Evolutionary conservation across 37 sponge, comb jelly and placozoan species (phyloP), one percentile per base, ranked within the genome.

Genomic region (Dysidea cf. avara): DNA sequence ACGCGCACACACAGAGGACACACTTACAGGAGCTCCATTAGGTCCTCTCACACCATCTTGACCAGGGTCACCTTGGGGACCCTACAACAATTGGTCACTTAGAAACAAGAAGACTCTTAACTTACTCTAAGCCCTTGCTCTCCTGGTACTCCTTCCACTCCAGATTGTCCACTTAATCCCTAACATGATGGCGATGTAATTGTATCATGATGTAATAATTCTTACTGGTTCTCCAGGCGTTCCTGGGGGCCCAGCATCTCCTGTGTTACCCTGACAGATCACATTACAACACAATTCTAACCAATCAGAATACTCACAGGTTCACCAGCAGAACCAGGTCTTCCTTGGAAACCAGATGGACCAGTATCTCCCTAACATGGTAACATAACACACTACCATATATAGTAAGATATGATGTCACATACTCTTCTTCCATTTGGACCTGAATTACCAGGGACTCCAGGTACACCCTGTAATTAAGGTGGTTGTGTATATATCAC

Each of bases 381-480:
- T n/a, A n/a, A n/a, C n/a, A n/a, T n/a, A n/a, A n/a, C n/a, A n/a
- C n/a, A n/a, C n/a, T n/a, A n/a, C n/a, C n/a, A n/a, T n/a, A n/a
- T n/a, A n/a, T n/a, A n/a, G n/a, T n/a, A n/a, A n/a, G n/a, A n/a
- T n/a, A n/a, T n/a, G n/a, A n/a, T n/a, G n/a, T n/a, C n/a, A n/a
- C n/a, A n/a, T n/a, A n/a, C n/a, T n/a, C n/a, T n/a, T n/a, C n/a
- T n/a, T n/a, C n/a, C n/a, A n/a, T n/a, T n/a, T n/a, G n/a, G n/a
- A n/a, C n/a, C n/a, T 32, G 64, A 20, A 18, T 74, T 67, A 36
- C 86, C 81, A 68, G 51, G 74, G 0, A 64, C 50, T 12, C 86
- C 86, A 18, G 52, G 81, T 22, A 75, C 75, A 56, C 86, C 86
- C 85, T 85, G 59, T 12, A 4, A 31, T 16, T 30, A 29, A 71